Conservation (phyloP, 2,113 vertebrate genomes). For the Phyllopteryx taeniolatus region DNA sequence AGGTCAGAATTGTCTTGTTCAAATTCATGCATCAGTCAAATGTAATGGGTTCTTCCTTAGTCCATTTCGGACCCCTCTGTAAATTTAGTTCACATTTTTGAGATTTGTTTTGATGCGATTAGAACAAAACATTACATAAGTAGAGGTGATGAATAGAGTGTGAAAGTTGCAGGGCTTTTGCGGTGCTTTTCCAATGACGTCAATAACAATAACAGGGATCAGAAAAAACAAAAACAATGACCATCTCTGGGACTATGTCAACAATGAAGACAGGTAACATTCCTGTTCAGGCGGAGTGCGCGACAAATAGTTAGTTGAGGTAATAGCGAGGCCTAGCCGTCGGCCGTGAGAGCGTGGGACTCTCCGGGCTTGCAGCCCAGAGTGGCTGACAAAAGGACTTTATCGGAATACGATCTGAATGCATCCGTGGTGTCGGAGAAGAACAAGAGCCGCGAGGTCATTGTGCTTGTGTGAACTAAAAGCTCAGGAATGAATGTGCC, state of each 20-base stretch:
- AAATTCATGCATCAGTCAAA: too few relatives aligned
- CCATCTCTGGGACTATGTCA: constrained; percentile 24
- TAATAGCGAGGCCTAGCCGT: constrained; percentile 35
- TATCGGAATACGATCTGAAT: constrained; percentile 28
- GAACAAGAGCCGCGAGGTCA: background rate
- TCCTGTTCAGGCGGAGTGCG: constrained; percentile 25
- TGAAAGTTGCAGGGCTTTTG: background rate
- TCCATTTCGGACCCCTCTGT: too few relatives aligned
- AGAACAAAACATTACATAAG: background rate
- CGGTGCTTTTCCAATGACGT: background rate
- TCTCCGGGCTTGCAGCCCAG: background rate
- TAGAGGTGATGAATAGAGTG: background rate
- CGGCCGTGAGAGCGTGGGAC: constrained; percentile 5
- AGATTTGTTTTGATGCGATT: background rate
- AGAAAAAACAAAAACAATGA: constrained; percentile 11
- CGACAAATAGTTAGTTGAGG: background rate
- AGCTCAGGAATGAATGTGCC: constrained; percentile 10
- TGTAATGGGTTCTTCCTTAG: too few relatives aligned
- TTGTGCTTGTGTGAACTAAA: constrained; percentile 21
- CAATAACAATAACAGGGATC: background rate
- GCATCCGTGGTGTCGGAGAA: background rate
- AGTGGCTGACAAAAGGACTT: constrained; percentile 14
- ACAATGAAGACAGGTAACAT: constrained; percentile 53
- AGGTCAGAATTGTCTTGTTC: too few relatives aligned
- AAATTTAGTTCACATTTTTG: background rate